These are phyloP conservation scores for Brachyistius frenatus DNA, from an alignment of 2,113 vertebrate species.

Conservation along the genomic window DNA sequence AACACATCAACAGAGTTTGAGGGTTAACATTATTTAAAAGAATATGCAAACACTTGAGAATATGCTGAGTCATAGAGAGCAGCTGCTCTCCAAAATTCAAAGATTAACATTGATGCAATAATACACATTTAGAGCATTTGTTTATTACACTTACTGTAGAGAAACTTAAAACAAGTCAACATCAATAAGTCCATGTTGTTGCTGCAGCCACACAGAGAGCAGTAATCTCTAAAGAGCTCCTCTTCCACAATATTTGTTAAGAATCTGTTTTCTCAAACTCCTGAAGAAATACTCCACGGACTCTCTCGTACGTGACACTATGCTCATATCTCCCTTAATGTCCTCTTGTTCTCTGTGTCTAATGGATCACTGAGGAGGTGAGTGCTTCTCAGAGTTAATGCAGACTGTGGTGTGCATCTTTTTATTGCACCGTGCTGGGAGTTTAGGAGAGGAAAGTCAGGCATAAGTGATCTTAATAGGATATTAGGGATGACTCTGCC, in stretches of 20 bases:
- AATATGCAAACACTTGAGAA: background rate
- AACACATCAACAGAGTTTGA: background rate
- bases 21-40: background rate
- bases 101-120: background rate
- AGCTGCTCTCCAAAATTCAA: background rate
- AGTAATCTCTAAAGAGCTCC: background rate
- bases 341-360: background rate
- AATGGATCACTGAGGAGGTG: constrained; percentile 31
- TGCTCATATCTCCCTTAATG: constrained; percentile 26
- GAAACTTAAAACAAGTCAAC: too few species aligned
- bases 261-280: background rate
- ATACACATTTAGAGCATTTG: background rate
- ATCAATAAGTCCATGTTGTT: too few species aligned
- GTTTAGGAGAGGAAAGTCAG: constrained; percentile 24
- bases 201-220: background rate
- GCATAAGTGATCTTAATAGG: background rate
- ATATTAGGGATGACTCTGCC: background rate
- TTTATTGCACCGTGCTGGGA: constrained; percentile 8
- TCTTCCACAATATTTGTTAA: background rate
- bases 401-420: background rate
- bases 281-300: background rate
- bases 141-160: too few species aligned
- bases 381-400: background rate
- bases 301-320: background rate
- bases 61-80: background rate